Evolutionary conservation across 2,888 invertebrate genomes (phyloP).

Genomic region (Andrena minutula): DNA sequence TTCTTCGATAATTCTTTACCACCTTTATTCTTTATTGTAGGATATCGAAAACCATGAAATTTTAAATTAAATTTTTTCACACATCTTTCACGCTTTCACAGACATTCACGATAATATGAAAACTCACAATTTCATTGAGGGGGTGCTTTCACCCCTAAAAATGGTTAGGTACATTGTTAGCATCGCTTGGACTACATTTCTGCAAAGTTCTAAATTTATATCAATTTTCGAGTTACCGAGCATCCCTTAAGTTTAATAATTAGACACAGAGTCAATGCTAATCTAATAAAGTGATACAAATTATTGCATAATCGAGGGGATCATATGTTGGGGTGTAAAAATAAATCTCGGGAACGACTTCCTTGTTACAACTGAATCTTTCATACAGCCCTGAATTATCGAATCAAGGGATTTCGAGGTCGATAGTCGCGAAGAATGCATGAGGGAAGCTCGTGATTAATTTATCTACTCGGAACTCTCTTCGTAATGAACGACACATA

Average conservation of each 20-base stretch:
- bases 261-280: neutral
- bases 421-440: slow-evolving; percentile 52
- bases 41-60: too few species aligned
- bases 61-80: too few species aligned
- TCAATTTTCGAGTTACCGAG: neutral
- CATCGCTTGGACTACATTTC: too few species aligned
- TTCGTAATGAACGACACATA: slow-evolving; percentile 65
- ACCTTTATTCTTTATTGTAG: too few species aligned
- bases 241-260: neutral
- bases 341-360: slow-evolving; percentile 39
- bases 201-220: too few species aligned
- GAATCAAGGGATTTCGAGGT: slow-evolving; percentile 58
- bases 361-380: slow-evolving; percentile 47
- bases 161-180: too few species aligned
- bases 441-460: slow-evolving; percentile 57
- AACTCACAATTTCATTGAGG: too few species aligned
- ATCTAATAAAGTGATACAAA: neutral
- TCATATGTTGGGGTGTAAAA: neutral
- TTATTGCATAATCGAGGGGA: neutral
- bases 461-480: slow-evolving; percentile 60
- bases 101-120: too few species aligned
- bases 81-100: too few species aligned
- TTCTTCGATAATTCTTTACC: too few species aligned
- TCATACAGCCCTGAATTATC: slow-evolving; percentile 56
- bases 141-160: too few species aligned